Evolutionary conservation across 2,113 vertebrate genomes (phyloP).

Genomic region (Oenanthe oenanthe): DNA sequence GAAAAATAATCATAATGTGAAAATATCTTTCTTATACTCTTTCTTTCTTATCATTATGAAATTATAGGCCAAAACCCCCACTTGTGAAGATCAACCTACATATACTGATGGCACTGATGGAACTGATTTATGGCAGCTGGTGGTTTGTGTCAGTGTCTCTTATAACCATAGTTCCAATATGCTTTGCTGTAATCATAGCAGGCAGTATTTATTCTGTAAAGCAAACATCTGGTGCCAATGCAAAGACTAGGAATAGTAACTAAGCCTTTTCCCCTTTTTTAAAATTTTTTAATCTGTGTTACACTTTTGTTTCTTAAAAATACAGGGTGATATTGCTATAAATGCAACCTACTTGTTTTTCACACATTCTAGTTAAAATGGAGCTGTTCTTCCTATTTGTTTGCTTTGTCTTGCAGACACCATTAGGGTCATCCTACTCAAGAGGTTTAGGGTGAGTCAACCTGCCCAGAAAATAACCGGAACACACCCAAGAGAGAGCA

Average conservation of each 20-base stretch:
- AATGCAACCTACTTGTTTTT: neutral
- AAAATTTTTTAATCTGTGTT: neutral
- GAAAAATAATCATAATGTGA: neutral
- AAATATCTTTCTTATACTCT: neutral
- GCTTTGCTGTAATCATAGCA: neutral
- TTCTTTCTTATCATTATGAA: neutral
- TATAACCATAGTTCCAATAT: neutral
- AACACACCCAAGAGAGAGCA: neutral
- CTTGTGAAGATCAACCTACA: neutral
- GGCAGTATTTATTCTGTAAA: constrained; percentile 26
- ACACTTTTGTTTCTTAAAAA: neutral
- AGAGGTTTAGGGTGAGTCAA: neutral
- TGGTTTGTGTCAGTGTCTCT: neutral
- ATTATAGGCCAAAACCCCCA: neutral
- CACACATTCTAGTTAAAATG: neutral
- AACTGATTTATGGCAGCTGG: neutral
- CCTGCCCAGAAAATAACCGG: neutral
- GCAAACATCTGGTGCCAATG: constrained; percentile 1
- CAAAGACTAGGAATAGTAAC: neutral
- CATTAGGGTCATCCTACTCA: neutral
- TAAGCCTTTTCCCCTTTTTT: neutral
- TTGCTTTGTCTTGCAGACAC: neutral
- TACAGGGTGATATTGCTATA: neutral
- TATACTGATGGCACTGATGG: neutral
- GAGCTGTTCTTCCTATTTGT: neutral